Base-by-base conservation (phyloP, 1,140 invertebrate species). In the Thaumatotibia leucotreta region DNA sequence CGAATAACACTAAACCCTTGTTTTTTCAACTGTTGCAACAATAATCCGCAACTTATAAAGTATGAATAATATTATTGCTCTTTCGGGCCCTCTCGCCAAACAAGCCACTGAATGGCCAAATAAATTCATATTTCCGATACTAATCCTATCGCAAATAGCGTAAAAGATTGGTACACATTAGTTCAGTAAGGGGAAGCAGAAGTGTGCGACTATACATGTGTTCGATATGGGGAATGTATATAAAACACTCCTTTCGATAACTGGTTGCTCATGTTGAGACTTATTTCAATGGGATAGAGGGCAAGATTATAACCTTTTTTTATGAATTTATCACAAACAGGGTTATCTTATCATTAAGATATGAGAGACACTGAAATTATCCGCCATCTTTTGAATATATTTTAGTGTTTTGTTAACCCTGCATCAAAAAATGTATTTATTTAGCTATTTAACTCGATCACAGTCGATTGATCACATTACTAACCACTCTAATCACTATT, bases 51-150 rank as follows among this genome's bases (percentile, higher is more conserved):
- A 70, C 67, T 69, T 69, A 72, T 62, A 65, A 54, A 50, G 71
- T 70, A 75, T 74, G 74, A 79, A 76, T 74, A 81, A 77, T 74
- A 66, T 81, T 77, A 77, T 77, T 77, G 71, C 71, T 62, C 50
- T 65, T 61, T 67, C 70, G 70, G 75, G 5, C 52, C 52, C 52
- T 58, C 52, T 27, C 0, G n/a, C 29, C 52, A 58, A 58, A 58
- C 69, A 67, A 64, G 64, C 68, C 70, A 73, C 67, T 74, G 80
- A 79, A 84, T 66, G 75, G 63, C 73, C 72, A 67, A 45, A 45
- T 74, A 75, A 75, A 78, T 79, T 78, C 69, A 77, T 77, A 73
- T 74, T 72, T 68, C 69, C 27, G 23, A 58, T 58, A 58, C 68
- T 73, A 73, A 76, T 73, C 71, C 73, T 49, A 66, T 73, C 70